Evolutionary conservation across 30 jellyfish, hydroid and myxozoan genomes (phyloP).

Genomic region (Nemopilema nomurai): DNA sequence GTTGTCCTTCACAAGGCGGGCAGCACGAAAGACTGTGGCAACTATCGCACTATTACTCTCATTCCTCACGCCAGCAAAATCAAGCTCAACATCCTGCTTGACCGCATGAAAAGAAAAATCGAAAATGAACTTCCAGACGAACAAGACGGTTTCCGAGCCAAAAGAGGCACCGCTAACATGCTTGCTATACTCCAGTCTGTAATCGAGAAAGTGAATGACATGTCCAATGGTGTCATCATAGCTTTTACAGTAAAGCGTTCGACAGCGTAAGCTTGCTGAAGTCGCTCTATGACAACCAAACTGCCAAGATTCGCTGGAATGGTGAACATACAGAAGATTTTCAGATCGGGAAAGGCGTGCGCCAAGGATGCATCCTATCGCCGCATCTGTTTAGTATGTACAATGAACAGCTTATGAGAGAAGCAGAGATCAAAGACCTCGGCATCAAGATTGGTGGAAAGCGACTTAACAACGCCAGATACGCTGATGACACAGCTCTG

Average conservation of each 20-base stretch:
- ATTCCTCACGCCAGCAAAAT: background rate
- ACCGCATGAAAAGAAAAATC: background rate
- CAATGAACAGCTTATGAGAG: background rate
- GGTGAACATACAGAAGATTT: constrained; percentile 7
- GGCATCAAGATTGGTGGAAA: background rate
- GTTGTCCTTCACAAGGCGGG: background rate
- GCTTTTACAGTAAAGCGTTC: background rate
- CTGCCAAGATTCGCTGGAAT: constrained; percentile 2
- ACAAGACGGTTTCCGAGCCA: constrained; percentile 8
- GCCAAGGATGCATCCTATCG: constrained; percentile 20
- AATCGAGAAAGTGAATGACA: constrained; percentile 33
- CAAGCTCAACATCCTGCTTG: background rate
- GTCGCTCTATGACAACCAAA: background rate
- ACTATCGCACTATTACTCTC: background rate
- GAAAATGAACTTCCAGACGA: background rate
- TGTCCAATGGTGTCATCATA: background rate
- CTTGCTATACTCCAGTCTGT: background rate
- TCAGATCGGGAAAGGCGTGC: constrained; percentile 19
- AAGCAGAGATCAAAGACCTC: background rate
- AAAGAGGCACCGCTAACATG: constrained; percentile 17
- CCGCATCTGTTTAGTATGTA: background rate
- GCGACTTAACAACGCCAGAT: background rate
- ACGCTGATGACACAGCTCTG: constrained; percentile 24
- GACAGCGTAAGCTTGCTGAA: constrained; percentile 18
- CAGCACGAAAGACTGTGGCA: background rate